phyloP scores from a whole-genome alignment of 2,797 vertebrate species.

The Lutjanus argentimaculatus region DNA sequence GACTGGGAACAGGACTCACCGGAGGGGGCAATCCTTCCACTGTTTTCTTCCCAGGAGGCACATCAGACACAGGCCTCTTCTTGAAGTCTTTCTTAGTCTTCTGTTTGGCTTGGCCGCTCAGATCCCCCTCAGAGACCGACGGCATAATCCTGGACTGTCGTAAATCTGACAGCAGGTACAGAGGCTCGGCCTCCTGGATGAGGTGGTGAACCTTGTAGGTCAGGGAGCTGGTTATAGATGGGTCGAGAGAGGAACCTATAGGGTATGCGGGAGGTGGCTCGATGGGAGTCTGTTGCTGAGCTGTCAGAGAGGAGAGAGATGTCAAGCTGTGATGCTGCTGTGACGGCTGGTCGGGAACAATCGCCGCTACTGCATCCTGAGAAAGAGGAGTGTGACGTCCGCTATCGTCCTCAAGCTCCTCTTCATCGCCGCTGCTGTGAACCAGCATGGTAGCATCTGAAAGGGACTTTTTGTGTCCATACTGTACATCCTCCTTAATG shows the following conservation, averaged over 20 bases:
- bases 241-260: constrained; percentile 83
- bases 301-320: constrained; percentile 60
- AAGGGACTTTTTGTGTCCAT: constrained; percentile 95
- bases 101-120: constrained; percentile 88
- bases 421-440: constrained; percentile 96
- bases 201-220: constrained; percentile 89
- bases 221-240: constrained; percentile 82
- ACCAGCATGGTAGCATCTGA: constrained; percentile 98
- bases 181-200: constrained; percentile 84
- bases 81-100: constrained; percentile 91
- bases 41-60: constrained; percentile 91
- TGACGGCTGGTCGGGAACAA: constrained; percentile 23
- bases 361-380: constrained; percentile 74
- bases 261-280: constrained; percentile 89
- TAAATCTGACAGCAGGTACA: constrained; percentile 80
- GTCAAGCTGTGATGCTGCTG: constrained; percentile 74
- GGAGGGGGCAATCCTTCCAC: constrained; percentile 94
- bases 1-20: constrained; percentile 84
- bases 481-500: constrained; percentile 85
- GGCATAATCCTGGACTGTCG: constrained; percentile 89
- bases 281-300: constrained; percentile 82
- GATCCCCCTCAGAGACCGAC: constrained; percentile 94
- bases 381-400: constrained; percentile 83
- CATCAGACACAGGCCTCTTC: constrained; percentile 93
- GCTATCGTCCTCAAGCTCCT: constrained; percentile 91